Conservation (phyloP, 2,113 vertebrate genomes). For the Phyllopteryx taeniolatus region DNA sequence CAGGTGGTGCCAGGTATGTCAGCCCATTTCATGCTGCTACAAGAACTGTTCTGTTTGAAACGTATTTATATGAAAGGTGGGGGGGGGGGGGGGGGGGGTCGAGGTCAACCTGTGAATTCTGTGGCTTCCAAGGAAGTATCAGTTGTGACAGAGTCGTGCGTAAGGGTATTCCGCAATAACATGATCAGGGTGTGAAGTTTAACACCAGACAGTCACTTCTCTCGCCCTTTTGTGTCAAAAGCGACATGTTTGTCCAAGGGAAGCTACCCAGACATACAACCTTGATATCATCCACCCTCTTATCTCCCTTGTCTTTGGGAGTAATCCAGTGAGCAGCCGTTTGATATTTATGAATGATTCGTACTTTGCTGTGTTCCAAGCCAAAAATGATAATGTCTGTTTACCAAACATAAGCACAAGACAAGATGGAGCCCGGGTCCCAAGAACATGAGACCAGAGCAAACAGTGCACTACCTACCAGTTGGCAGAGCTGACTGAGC, state of each 20-base stretch:
- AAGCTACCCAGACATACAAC: neutral
- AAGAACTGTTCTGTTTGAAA: too few species aligned
- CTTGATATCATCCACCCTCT: neutral
- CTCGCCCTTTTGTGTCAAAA: neutral
- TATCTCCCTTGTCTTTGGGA: neutral
- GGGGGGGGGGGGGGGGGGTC: too few species aligned
- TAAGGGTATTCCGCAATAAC: neutral
- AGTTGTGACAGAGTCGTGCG: neutral
- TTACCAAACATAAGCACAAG: constrained; percentile 58
- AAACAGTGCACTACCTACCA: neutral
- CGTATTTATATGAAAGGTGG: too few species aligned
- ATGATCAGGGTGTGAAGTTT: neutral
- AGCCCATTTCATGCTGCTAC: neutral
- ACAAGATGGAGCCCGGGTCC: constrained; percentile 28
- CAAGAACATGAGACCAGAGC: constrained; percentile 37
- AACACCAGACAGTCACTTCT: neutral
- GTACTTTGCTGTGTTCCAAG: constrained; percentile 15
- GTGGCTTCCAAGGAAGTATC: neutral
- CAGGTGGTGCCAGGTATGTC: neutral
- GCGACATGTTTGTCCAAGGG: neutral
- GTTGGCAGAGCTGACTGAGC: constrained; percentile 20
- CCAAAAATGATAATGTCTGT: constrained; percentile 51
- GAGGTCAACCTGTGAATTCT: too few species aligned
- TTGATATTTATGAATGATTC: constrained; percentile 11
- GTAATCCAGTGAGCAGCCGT: constrained; percentile 1